These are phyloP conservation scores for Echinops telfairi DNA, from an alignment of 2,113 vertebrate genomes.

Conservation along the genomic window DNA sequence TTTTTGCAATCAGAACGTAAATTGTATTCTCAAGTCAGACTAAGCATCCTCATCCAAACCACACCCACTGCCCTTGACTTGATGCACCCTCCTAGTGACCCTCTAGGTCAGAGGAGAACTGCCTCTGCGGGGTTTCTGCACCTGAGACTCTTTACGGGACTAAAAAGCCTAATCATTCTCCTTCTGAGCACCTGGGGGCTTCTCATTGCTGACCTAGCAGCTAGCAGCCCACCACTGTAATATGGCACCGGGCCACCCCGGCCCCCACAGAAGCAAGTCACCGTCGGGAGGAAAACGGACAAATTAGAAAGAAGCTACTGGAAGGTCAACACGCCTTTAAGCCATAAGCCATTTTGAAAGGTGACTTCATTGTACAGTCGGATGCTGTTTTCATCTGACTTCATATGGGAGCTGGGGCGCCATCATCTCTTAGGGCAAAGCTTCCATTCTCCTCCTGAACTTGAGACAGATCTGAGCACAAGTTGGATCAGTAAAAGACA, in stretches of 20 bases:
- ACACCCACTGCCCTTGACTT: too few species aligned
- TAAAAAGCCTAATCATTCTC: too few species aligned
- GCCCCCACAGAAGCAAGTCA: neutral
- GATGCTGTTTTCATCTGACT: neutral
- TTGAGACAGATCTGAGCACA: constrained; percentile 30
- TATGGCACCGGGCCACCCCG: too few species aligned
- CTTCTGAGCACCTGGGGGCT: too few species aligned
- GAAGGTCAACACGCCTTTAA: neutral
- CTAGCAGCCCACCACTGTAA: too few species aligned
- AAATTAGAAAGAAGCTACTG: neutral
- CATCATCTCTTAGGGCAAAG: neutral
- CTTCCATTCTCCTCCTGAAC: constrained; percentile 6
- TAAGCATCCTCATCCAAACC: neutral
- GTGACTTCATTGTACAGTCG: neutral
- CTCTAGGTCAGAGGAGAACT: too few species aligned
- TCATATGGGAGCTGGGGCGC: neutral
- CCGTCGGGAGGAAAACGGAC: neutral
- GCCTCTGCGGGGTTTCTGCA: too few species aligned
- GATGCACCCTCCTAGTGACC: too few species aligned
- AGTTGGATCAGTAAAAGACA: constrained; percentile 37
- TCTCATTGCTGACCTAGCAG: too few species aligned
- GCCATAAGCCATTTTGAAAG: neutral
- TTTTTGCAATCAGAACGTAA: neutral
- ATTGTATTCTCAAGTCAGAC: neutral
- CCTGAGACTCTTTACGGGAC: too few species aligned